Evolutionary conservation across 1,140 invertebrate genomes (phyloP).

Genomic region (Sesamia nonagrioides): DNA sequence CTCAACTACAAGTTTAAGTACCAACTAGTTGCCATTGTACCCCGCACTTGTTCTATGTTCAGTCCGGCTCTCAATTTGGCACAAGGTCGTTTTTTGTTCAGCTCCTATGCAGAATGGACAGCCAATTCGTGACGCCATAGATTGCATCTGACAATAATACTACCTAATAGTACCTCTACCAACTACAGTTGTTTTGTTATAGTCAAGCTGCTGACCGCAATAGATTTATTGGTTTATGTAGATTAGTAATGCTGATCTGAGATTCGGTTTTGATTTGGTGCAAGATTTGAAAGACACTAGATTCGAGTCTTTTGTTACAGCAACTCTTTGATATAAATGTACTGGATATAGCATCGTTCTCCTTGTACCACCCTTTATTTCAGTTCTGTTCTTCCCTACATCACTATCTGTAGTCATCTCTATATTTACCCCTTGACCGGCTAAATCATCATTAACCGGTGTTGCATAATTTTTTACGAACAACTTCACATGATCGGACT

Average conservation of each 20-base stretch:
- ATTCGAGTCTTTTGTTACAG: no score
- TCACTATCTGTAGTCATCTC: no score
- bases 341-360: no score
- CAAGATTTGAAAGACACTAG: background rate
- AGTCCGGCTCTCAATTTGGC: conserved; percentile 20
- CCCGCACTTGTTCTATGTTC: background rate
- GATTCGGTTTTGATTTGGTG: background rate
- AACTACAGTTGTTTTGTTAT: background rate
- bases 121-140: conserved; percentile 25
- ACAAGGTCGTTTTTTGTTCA: conserved; percentile 41
- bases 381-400: no score
- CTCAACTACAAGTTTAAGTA: no score
- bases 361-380: no score
- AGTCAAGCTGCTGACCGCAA: background rate
- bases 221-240: background rate
- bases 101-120: background rate
- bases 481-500: no score
- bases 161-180: background rate
- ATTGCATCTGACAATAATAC: conserved; percentile 27
- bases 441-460: no score
- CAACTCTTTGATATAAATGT: no score
- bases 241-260: conserved; percentile 9
- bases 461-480: no score
- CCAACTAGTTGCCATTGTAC: background rate
- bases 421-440: no score